Percentiles rank a stretch among this genome's conserved stretches.
phyloP scores from a whole-genome alignment of 2,797 vertebrate genomes.

The Tapirus indicus region DNA sequence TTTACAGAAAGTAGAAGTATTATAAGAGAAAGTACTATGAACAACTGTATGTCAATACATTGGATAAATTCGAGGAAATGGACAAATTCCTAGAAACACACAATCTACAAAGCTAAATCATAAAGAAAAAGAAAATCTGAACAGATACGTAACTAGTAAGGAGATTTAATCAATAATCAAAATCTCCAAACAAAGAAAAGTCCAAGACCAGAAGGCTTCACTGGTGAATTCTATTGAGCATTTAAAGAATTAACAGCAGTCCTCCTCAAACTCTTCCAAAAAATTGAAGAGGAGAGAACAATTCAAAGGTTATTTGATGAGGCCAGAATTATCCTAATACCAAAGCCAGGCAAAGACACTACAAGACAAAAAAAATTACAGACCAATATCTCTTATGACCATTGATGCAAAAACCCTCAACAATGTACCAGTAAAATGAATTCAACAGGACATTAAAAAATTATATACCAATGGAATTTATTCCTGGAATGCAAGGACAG shows the following conservation, averaged over 20 bases:
- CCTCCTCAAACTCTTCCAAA: background rate
- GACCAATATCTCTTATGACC: background rate
- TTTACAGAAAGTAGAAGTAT: background rate
- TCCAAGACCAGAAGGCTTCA: background rate
- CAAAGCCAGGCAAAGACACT: background rate
- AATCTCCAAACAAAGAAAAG: background rate
- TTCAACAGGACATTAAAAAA: background rate
- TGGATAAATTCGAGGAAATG: background rate
- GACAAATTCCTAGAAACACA: conserved; percentile 27
- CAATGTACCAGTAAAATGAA: background rate
- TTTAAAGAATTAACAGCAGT: background rate
- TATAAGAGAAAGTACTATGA: background rate
- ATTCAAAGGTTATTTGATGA: background rate
- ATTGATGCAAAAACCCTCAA: background rate
- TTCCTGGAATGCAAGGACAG: background rate
- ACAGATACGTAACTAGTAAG: background rate
- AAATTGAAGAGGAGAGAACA: background rate
- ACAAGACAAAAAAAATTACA: background rate
- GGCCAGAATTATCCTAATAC: background rate
- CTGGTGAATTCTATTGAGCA: background rate
- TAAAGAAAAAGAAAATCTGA: conserved; percentile 8
- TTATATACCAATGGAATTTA: background rate
- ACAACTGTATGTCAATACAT: background rate
- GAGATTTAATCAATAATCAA: background rate
- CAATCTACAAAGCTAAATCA: background rate